These are phyloP conservation scores for Zaprionus obscuricornis DNA, from an alignment of 2,888 invertebrate species.

Conservation along the genomic window DNA sequence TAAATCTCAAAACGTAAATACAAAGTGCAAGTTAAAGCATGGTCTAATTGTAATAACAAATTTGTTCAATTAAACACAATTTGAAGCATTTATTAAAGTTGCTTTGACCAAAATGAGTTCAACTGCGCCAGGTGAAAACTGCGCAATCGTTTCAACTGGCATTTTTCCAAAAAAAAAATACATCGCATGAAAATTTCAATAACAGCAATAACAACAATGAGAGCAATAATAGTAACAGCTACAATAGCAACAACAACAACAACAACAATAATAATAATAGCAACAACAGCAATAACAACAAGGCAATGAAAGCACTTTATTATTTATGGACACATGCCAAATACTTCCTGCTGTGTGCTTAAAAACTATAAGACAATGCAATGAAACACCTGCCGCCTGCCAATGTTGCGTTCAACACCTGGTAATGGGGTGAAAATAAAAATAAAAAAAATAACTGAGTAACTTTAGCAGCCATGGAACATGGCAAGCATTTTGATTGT, in stretches of 20 bases:
- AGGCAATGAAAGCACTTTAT: no score
- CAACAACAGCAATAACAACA: no score
- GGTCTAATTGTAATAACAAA: conserved; percentile 17
- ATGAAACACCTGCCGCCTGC: conserved; percentile 67
- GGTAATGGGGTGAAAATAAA: no score
- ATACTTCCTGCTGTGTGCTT: conserved; percentile 57
- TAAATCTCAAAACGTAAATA: no score
- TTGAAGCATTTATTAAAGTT: conserved; percentile 31
- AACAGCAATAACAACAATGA: no score
- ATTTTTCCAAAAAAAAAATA: conserved; percentile 14
- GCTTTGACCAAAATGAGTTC: conserved; percentile 54
- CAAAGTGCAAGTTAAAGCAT: no score
- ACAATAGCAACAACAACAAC: no score
- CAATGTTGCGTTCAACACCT: no score
- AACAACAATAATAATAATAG: no score
- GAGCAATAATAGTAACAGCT: no score
- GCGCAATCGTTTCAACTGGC: conserved; percentile 35
- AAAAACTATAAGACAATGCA: conserved; percentile 48
- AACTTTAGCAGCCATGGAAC: conserved; percentile 17
- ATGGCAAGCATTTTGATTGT: conserved; percentile 29
- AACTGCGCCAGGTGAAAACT: conserved; percentile 42
- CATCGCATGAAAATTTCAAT: conserved; percentile 40
- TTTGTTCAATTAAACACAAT: conserved; percentile 17
- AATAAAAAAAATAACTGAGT: background rate
- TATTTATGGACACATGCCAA: conserved; percentile 62